These are phyloP conservation scores for Tylochromis polylepis DNA, from an alignment of 2,113 vertebrate genomes.

Conservation along the genomic window DNA sequence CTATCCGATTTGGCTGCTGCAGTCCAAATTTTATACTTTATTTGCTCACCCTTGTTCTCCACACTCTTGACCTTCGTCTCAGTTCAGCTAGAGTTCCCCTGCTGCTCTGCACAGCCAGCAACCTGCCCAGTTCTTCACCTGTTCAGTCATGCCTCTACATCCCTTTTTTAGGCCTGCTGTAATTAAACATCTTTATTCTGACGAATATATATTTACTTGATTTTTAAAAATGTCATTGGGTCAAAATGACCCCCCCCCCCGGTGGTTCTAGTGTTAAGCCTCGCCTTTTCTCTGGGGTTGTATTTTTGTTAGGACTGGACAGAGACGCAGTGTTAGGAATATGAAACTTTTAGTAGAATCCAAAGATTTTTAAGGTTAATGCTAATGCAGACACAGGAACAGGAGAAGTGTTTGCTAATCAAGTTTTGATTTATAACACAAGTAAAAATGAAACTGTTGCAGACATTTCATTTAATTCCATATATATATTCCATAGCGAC, in stretches of 20 bases:
- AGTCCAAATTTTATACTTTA: neutral
- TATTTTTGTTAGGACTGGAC: neutral
- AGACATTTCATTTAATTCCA: neutral
- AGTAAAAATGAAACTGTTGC: neutral
- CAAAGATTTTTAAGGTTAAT: neutral
- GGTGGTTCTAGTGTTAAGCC: neutral
- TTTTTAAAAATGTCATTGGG: neutral
- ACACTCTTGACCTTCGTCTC: neutral
- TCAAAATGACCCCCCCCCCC: neutral
- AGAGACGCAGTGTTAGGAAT: neutral
- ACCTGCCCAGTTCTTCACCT: neutral
- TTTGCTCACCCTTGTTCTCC: neutral
- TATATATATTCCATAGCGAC: neutral
- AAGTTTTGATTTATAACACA: neutral
- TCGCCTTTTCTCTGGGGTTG: neutral
- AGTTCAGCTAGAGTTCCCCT: neutral
- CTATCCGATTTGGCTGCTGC: neutral
- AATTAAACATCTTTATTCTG: neutral
- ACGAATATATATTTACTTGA: neutral
- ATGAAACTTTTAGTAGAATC: neutral
- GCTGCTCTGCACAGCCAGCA: neutral
- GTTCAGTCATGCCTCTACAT: neutral
- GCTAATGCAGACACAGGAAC: neutral
- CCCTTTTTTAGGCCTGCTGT: neutral
- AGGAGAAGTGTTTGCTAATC: neutral